Percentiles rank a stretch among this genome's conserved stretches.
Conservation (phyloP, 2,888 invertebrate species). For the Agriotes lineatus region DNA sequence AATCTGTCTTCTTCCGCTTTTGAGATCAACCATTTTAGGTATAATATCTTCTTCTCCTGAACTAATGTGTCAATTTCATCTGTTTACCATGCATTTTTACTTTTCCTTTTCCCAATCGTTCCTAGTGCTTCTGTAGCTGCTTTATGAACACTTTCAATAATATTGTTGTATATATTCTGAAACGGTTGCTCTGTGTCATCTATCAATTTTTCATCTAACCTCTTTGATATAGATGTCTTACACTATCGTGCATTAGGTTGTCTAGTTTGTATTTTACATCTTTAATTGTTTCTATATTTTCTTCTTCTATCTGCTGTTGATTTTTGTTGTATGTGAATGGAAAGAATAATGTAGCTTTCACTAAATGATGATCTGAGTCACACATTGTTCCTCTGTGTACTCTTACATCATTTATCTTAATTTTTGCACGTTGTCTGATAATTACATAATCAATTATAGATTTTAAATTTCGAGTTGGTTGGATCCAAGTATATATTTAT, state of each 20-base stretch:
- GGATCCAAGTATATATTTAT: neutral
- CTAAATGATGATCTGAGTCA: neutral
- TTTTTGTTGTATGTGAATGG: neutral
- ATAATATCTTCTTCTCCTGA: too few species aligned
- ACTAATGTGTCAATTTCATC: too few species aligned
- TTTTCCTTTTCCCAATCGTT: too few species aligned
- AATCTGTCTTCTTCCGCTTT: too few species aligned
- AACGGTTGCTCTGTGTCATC: constrained; percentile 3
- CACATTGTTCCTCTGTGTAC: constrained; percentile 1
- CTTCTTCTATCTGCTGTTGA: too few species aligned
- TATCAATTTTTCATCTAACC: constrained; percentile 6
- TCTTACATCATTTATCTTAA: constrained; percentile 7
- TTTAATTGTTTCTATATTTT: neutral
- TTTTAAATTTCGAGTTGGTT: constrained; percentile 9
- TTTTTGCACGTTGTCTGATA: neutral
- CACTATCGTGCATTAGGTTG: neutral
- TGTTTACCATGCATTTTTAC: too few species aligned
- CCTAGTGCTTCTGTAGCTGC: too few species aligned
- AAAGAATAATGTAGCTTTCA: constrained; percentile 7
- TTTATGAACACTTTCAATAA: neutral
- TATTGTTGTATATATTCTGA: constrained; percentile 2
- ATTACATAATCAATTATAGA: constrained; percentile 13
- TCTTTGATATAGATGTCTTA: constrained; percentile 1
- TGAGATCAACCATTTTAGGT: too few species aligned
- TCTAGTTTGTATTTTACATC: constrained; percentile 5